These are phyloP conservation scores for Geotrypetes seraphini DNA, from an alignment of 2,797 vertebrate genomes.

Conservation along the genomic window DNA sequence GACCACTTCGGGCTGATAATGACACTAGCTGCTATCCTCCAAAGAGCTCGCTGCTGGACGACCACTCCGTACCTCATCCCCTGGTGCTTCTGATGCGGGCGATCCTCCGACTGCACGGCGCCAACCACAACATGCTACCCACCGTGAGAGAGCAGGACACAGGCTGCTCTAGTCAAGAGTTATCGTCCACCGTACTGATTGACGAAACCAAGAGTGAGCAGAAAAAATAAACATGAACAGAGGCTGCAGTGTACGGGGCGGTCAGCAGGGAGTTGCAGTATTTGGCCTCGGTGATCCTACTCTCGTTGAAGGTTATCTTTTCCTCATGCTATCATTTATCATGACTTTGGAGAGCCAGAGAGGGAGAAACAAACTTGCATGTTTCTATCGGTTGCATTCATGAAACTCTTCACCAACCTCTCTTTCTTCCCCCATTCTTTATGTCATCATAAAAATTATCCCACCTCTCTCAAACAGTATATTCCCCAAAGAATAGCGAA, in stretches of 20 bases:
- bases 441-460: conserved; percentile 52
- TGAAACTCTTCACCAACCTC: conserved; percentile 22
- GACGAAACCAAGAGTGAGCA: conserved; percentile 88
- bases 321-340: conserved; percentile 94
- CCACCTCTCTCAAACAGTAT: conserved; percentile 54
- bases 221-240: conserved; percentile 95
- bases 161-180: conserved; percentile 80
- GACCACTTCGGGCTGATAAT: conserved; percentile 69
- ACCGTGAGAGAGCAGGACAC: conserved; percentile 80
- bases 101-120: conserved; percentile 90
- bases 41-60: conserved; percentile 64
- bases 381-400: conserved; percentile 63
- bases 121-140: conserved; percentile 87
- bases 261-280: conserved; percentile 97
- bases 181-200: conserved; percentile 90
- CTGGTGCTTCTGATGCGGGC: conserved; percentile 70
- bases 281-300: conserved; percentile 91
- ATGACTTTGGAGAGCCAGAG: conserved; percentile 67
- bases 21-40: conserved; percentile 63
- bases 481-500: conserved; percentile 71
- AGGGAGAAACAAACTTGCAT: conserved; percentile 56
- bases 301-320: conserved; percentile 95
- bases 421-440: conserved; percentile 39
- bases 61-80: conserved; percentile 62
- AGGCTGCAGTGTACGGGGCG: conserved; percentile 86